Percentiles rank a stretch among this genome's conserved stretches.
Conservation (phyloP, 2,797 vertebrate species). For the Gymnothorax reevesii region DNA sequence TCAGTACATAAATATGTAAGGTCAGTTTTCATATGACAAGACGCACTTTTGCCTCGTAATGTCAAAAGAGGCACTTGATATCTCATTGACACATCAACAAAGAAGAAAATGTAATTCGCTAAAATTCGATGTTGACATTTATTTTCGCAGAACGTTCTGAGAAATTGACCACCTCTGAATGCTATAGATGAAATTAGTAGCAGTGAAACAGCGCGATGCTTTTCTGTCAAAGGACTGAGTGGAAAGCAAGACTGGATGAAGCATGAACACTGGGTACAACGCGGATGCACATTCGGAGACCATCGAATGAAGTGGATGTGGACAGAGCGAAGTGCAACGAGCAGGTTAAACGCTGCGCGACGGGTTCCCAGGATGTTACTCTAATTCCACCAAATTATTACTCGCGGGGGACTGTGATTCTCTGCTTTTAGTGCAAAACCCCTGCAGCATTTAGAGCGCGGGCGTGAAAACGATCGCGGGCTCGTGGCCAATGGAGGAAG, state of each 20-base stretch:
- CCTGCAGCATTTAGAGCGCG: constrained; percentile 30
- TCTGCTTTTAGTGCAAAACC: constrained; percentile 20
- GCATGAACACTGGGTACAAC: not conserved
- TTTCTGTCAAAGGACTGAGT: not conserved
- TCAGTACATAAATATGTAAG: not conserved
- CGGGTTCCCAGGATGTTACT: not conserved
- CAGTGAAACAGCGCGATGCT: not conserved
- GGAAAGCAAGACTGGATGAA: not conserved
- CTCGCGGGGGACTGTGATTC: constrained; percentile 6
- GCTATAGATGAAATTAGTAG: not conserved
- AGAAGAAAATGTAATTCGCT: not conserved
- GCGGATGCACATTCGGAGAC: not conserved
- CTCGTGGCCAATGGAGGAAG: constrained; percentile 20
- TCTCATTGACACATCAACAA: not conserved
- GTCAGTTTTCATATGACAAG: not conserved
- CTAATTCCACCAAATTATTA: constrained; percentile 3
- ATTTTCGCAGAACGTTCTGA: not conserved
- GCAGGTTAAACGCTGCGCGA: constrained; percentile 5
- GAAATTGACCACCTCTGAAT: not conserved
- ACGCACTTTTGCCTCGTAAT: not conserved
- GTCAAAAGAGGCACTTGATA: not conserved
- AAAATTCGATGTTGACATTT: not conserved
- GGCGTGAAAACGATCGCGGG: constrained; percentile 21
- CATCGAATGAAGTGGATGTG: not conserved
- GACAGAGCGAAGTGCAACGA: not conserved